Evolutionary conservation across 2,797 vertebrate genomes (phyloP).

Genomic region (Cirrhinus mrigala): DNA sequence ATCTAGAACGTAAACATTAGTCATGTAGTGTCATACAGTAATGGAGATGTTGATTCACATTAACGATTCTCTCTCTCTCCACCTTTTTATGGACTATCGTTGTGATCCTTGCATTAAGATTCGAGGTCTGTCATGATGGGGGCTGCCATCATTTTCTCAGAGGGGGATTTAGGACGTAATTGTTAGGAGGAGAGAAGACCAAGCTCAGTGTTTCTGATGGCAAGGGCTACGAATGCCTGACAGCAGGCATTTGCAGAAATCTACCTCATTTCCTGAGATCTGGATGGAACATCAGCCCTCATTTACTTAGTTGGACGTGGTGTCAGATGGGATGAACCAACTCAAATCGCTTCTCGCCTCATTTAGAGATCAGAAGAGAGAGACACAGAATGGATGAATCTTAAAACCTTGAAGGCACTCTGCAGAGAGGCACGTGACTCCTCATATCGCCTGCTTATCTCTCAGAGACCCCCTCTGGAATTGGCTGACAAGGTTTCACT

Average conservation of each 20-base stretch:
- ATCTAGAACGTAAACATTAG: slow-evolving; percentile 48
- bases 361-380: slow-evolving; percentile 43
- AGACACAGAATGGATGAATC: slow-evolving; percentile 27
- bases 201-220: slow-evolving; percentile 11
- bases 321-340: slow-evolving; percentile 33
- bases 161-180: slow-evolving; percentile 20
- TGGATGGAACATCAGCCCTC: slow-evolving; percentile 37
- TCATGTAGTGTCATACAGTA: slow-evolving; percentile 36
- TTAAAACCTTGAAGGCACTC: slow-evolving; percentile 47
- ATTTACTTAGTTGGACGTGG: slow-evolving; percentile 32
- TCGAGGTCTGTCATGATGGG: slow-evolving; percentile 12
- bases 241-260: slow-evolving; percentile 36
- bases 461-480: slow-evolving; percentile 37
- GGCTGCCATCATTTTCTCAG: slow-evolving; percentile 22
- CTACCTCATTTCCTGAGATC: slow-evolving; percentile 31
- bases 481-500: slow-evolving; percentile 56
- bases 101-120: slow-evolving; percentile 4
- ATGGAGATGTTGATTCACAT: slow-evolving; percentile 18
- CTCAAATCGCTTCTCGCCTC: slow-evolving; percentile 38
- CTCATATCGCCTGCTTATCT: slow-evolving; percentile 63
- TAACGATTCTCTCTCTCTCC: background rate
- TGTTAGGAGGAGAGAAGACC: slow-evolving; percentile 14
- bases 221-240: background rate
- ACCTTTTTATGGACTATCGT: background rate
- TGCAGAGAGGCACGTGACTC: slow-evolving; percentile 49